phyloP scores from a whole-genome alignment of 1,140 invertebrate species.

The Lutraria rhynchaena region DNA sequence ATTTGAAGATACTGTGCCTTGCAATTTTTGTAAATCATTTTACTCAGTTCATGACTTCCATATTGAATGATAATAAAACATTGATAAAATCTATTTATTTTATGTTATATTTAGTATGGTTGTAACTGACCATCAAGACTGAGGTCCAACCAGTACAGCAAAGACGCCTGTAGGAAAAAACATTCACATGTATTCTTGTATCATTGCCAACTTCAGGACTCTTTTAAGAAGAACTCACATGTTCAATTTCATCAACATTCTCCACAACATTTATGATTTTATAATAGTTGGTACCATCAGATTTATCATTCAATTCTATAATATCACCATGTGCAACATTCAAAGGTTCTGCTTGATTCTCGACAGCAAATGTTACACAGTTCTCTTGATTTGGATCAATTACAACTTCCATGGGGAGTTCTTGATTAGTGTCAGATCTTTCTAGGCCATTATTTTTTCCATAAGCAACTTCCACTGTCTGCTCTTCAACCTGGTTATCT shows the following conservation, averaged over 20 bases:
- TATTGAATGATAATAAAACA: no score
- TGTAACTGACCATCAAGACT: no score
- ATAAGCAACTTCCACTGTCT: constrained; percentile 2
- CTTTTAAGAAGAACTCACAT: no score
- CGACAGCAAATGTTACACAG: constrained; percentile 1
- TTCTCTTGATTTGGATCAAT: constrained; percentile 23
- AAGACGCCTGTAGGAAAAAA: no score
- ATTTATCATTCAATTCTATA: constrained; percentile 28
- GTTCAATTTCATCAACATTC: not conserved
- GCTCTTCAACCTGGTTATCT: not conserved
- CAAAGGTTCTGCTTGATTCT: constrained; percentile 11
- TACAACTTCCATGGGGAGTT: constrained; percentile 5
- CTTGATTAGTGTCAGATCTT: constrained; percentile 8
- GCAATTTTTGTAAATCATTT: no score
- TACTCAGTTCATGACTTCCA: no score
- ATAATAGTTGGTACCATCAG: constrained; percentile 28
- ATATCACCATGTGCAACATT: constrained; percentile 4
- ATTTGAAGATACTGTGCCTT: no score
- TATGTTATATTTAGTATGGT: no score
- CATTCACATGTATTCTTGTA: no score
- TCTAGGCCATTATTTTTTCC: constrained; percentile 12
- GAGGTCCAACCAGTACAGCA: no score
- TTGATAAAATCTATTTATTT: no score
- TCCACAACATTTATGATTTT: constrained; percentile 25
- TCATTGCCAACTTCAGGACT: no score